Conservation (phyloP, 2,888 invertebrate species). For the Exephanes ischioxanthus region DNA sequence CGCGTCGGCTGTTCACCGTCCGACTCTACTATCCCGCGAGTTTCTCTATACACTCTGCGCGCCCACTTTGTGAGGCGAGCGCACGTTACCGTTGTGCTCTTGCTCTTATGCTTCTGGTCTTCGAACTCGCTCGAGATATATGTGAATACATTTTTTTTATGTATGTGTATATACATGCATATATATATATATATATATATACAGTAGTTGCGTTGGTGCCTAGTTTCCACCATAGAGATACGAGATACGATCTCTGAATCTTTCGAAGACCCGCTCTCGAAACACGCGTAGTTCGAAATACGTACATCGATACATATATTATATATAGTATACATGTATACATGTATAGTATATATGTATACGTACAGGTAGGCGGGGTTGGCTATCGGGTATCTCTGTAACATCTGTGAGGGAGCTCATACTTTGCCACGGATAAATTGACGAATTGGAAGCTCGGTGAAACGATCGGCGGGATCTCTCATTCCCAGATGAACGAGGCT, state of each 20-base stretch:
- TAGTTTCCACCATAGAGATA: slow-evolving; percentile 58
- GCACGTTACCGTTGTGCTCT: slow-evolving; percentile 42
- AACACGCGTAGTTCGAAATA: slow-evolving; percentile 69
- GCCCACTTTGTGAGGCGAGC: slow-evolving; percentile 53
- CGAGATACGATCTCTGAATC: slow-evolving; percentile 35
- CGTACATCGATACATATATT: slow-evolving; percentile 54
- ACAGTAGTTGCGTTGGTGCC: slow-evolving; percentile 70
- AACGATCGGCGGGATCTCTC: slow-evolving; percentile 21
- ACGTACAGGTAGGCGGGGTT: slow-evolving; percentile 56
- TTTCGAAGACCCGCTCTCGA: slow-evolving; percentile 29
- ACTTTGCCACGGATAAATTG: slow-evolving; percentile 12
- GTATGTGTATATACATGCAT: too few species aligned
- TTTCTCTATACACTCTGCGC: slow-evolving; percentile 27
- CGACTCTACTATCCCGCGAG: slow-evolving; percentile 9
- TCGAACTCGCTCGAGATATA: slow-evolving; percentile 66
- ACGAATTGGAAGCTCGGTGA: slow-evolving; percentile 34
- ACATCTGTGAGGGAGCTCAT: slow-evolving; percentile 20
- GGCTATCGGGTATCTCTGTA: slow-evolving; percentile 26
- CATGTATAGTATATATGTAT: background rate
- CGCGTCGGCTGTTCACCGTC: slow-evolving; percentile 11
- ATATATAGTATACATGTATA: background rate
- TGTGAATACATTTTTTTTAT: background rate
- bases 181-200: background rate
- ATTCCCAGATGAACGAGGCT: slow-evolving; percentile 39
- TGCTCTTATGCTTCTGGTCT: slow-evolving; percentile 41